Base-by-base conservation (phyloP, 2,113 vertebrate genomes). In the Nicator chloris region DNA sequence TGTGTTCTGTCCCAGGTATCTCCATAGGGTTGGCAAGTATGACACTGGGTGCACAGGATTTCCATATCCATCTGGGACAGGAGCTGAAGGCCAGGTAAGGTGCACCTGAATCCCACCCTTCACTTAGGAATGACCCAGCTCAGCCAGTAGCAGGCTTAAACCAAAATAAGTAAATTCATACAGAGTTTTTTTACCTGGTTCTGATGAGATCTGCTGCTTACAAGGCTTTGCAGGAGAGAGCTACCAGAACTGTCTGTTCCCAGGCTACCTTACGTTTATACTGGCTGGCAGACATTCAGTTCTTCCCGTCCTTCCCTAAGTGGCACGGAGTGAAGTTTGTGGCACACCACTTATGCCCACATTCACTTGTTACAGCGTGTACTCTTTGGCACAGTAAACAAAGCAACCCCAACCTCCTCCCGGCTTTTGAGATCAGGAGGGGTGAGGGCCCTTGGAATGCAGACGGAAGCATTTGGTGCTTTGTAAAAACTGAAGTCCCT, bases 331-430 rank as follows among this genome's bases (percentile, higher is more conserved):
- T 68, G 88, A 95, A 86, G 95, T 93, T 92, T 90, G 85, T 95
- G 94, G 90, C 82, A 73, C 92, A 87, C 92, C 39, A 83, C 75
- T 95, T 94, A 91, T 94, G 78, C 87, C 75, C 92, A 90, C 82
- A 77, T 63, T 95, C 82, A 96, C 87, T 95, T 95, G 96, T 97
- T 95, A 97, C 95, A 96, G 86, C 81, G 69, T 87, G 96, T 95
- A 93, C 95, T 95, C 63, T 57, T 87, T 92, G 87, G 75, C 91
- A 94, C 31, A 4, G 82, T 15, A 90, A 96, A 97, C 94, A 97
- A 95, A 95, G 66, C 22, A 10, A 85, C 79, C 66, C 59, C 35
- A 95, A n/a, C 75, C 84, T 96, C 77, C 93, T 93, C 84, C 56
- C 57, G 28, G 61, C 5, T 1, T 57, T 77, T 53, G 66, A 87